Percentiles rank a stretch among this genome's conserved stretches.
Evolutionary conservation across 37 sponge, comb jelly and placozoan species (phyloP).

Genomic region (Diacarnus erythraeanus): DNA sequence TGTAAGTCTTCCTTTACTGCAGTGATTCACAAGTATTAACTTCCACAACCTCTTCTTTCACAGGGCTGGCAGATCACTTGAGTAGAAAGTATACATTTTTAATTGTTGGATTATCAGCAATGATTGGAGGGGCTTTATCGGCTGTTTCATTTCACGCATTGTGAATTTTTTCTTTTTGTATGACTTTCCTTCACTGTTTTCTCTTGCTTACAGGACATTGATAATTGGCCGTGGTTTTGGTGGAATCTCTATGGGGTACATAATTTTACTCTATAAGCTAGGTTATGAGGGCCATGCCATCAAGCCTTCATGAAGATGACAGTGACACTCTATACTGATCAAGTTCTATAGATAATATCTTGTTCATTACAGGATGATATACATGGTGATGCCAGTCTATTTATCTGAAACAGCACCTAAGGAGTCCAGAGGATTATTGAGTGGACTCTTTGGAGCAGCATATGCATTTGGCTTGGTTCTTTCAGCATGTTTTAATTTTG

Average conservation of each 20-base stretch:
- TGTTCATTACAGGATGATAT: neutral
- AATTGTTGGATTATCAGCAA: neutral
- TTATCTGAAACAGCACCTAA: slow-evolving; percentile 15
- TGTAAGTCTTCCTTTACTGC: neutral
- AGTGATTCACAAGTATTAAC: no score
- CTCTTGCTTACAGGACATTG: neutral
- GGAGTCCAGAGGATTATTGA: neutral
- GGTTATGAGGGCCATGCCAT: no score
- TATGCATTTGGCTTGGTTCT: neutral
- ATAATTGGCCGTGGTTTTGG: neutral
- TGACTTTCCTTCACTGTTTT: neutral
- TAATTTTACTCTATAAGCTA: no score
- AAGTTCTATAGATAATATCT: no score
- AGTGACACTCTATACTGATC: no score
- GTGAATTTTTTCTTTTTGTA: neutral
- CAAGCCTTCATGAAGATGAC: neutral
- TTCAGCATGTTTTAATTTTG: neutral
- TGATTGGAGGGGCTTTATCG: neutral
- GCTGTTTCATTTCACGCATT: neutral
- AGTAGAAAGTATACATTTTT: neutral
- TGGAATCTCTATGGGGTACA: neutral
- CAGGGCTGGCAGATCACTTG: neutral
- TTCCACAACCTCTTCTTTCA: no score
- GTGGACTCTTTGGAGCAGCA: neutral
- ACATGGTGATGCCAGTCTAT: slow-evolving; percentile 15